Evolutionary conservation across 1,140 invertebrate species (phyloP), one percentile per base, ranked within the genome.

Genomic region (Leptestheria dahalacensis): DNA sequence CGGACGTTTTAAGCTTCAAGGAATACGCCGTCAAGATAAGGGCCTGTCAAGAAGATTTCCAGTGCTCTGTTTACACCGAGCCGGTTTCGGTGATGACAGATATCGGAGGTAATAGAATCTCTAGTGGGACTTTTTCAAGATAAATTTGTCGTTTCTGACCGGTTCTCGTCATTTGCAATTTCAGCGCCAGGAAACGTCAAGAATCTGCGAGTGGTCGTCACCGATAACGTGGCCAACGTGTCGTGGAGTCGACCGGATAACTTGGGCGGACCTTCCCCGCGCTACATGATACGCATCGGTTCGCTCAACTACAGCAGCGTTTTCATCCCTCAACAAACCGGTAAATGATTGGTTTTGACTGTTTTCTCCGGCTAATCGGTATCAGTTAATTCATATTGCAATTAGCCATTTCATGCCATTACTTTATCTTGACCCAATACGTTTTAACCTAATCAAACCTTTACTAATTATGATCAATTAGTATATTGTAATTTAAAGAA

Each of bases 31-130:
- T 88, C 6, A 71, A 71, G 21, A 76, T 88, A 1, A 66, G 73
- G 26, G 84, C 87, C 4, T 90, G 86, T 67, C 85, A 82, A 15
- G 79, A 82, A 47, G 69, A 71, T n/a, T 73, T 72, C 48, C 77
- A 78, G 15, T 83, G 82, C 64, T 84, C 83, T 11, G 64, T 69
- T 0, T 60, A 67, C 48, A 77, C 78, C 15, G 60, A 67, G 53
- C 64, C 68, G 1, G 68, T 79, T 52, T 65, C 66, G 58, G 66
- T 77, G 1, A 65, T 71, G 33, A 85, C 83, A 12, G 70, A 74
- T 51, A 80, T 84, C 60, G 83, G 82, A 59, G 64, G 74, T 75
- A 70, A 70, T 71, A 68, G 28, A 24, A 61, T n/a, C n/a, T n/a
- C n/a, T 41, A 41, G 33, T 41, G 15, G 33, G 6, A 41, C n/a